Base-by-base conservation (phyloP, 2,888 invertebrate species). In the Aporophyla lueneburgensis region DNA sequence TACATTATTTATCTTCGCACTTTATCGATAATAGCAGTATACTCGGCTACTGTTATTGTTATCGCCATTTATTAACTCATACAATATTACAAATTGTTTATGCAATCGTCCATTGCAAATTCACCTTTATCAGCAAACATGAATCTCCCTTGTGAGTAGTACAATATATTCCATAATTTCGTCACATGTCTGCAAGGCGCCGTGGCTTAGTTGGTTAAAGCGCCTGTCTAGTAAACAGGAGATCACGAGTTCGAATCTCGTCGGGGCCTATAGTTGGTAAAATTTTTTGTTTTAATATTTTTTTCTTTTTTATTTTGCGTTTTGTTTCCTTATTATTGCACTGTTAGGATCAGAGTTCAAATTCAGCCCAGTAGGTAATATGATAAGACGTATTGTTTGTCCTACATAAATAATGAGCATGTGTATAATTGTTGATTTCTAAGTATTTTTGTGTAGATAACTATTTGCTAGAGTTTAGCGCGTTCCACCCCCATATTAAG, bases 181-280 rank as follows among this genome's bases (percentile, higher is more conserved):
- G 75, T 0, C 5, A 0, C 0, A 0, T 0, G 0, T 0, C 0
- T 76, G 84, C n/a, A 88, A 88, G 97, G 97, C 97, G 97, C 97
- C 97, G 97, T 97, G 97, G 97, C 97, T 97, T 97, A 97, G 97
- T 97, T 97, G 97, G 97, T 97, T 97, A 97, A 97, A 97, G 97
- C 97, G 97, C 97, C 97, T 97, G 97, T 97, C 97, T 97, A 97
- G 97, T 97, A 97, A 97, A 97, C 97, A 97, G 97, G 97, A 97
- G 97, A 97, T 97, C 97, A 95, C 96, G 97, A 97, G 97, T 97
- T 97, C 97, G 97, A 97, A 97, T 97, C 97, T 97, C 97, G 97
- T 94, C 97, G 97, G 97, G 97, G 97, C 97, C 97, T 97, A n/a
- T 58, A 40, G 71, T 67, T 27, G 65, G 51, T 6, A 7, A 19